Conservation (phyloP, 2,797 vertebrate genomes). For the Galago senegalensis region DNA sequence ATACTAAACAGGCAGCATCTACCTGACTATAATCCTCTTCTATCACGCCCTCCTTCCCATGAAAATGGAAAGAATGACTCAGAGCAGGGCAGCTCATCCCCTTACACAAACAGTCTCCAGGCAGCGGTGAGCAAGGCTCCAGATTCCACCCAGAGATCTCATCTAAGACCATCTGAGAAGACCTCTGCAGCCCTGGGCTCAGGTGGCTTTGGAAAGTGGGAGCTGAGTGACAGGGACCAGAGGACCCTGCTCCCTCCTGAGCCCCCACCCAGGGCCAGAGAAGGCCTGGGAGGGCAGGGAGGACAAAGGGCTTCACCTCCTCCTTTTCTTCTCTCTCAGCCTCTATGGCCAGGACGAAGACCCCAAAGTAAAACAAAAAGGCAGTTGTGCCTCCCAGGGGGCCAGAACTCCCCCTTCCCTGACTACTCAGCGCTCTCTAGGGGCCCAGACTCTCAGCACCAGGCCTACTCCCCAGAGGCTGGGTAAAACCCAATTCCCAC, state of each 20-base stretch:
- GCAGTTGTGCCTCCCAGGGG: fast-evolving
- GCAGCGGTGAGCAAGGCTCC: background rate
- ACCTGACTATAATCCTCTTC: constrained; percentile 67
- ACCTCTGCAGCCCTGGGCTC: background rate
- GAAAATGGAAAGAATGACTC: constrained; percentile 71
- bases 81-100: background rate
- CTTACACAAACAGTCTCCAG: background rate
- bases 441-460: fast-evolving
- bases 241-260: background rate
- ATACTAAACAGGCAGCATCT: constrained; percentile 66
- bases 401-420: background rate
- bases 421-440: background rate
- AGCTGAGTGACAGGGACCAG: fast-evolving
- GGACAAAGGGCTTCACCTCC: background rate
- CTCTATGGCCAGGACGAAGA: fast-evolving
- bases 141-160: background rate
- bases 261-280: background rate
- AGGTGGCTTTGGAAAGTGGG: background rate
- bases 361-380: background rate
- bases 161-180: background rate
- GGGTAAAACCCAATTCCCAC: background rate
- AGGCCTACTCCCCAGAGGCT: background rate
- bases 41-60: background rate
- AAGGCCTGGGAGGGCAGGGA: background rate
- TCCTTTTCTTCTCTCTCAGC: background rate